A percentile compares a stretch with the other conserved stretches of the same genome.
phyloP scores from a whole-genome alignment of 2,888 invertebrate genomes.

The Polydrusus tereticollis region DNA sequence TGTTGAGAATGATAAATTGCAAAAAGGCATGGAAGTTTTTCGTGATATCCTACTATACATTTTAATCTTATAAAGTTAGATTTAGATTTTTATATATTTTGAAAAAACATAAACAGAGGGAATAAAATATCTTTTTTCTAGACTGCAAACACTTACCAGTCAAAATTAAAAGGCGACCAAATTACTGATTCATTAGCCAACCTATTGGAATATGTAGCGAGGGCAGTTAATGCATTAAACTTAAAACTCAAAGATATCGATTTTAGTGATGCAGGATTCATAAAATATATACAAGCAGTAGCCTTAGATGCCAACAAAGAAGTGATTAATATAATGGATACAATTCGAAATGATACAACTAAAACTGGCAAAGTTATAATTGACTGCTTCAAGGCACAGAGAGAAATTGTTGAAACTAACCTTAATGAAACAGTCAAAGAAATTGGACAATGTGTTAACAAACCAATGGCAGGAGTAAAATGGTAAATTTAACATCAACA shows the following conservation, averaged over 20 bases:
- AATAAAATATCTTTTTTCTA: slow-evolving; percentile 6
- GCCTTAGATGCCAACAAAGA: neutral
- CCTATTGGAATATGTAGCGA: neutral
- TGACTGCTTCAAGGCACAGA: neutral
- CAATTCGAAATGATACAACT: neutral
- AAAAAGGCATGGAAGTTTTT: too few species aligned
- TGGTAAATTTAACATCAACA: neutral
- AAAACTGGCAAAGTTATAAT: neutral
- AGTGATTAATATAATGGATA: neutral
- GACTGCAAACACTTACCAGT: neutral
- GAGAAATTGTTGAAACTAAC: neutral
- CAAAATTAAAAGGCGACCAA: neutral
- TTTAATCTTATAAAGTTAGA: too few species aligned
- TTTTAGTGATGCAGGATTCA: neutral
- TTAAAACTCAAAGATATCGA: neutral
- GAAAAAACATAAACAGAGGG: too few species aligned
- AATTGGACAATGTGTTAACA: neutral
- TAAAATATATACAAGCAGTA: neutral
- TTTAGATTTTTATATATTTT: too few species aligned
- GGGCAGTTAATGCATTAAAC: neutral
- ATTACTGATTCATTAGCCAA: neutral
- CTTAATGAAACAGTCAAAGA: neutral
- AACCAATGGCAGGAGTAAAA: neutral
- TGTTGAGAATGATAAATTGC: too few species aligned
- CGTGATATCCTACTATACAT: too few species aligned